Evolutionary conservation across 2,113 vertebrate species (phyloP).

Genomic region (Zosterops borbonicus): DNA sequence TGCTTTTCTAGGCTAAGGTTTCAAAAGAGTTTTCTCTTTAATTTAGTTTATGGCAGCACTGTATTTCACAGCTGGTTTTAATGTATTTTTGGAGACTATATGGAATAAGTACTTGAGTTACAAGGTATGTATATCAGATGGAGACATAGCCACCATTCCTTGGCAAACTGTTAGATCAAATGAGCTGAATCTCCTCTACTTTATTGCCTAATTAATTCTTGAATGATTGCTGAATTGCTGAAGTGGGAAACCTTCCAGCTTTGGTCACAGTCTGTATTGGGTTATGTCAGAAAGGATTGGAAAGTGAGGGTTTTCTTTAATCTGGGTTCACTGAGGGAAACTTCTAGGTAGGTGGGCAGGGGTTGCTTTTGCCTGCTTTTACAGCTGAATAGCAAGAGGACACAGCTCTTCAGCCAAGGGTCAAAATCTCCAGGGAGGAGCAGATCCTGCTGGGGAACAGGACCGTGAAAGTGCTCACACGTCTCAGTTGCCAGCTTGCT

Average conservation of each 20-base stretch:
- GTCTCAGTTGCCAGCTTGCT: background rate
- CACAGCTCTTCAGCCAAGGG: background rate
- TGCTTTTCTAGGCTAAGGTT: slow-evolving; percentile 73
- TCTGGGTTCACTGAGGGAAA: slow-evolving; percentile 7
- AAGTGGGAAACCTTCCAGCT: slow-evolving; percentile 22
- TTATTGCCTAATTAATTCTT: slow-evolving; percentile 64
- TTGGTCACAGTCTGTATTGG: background rate
- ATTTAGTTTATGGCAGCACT: slow-evolving; percentile 66
- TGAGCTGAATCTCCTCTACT: slow-evolving; percentile 56
- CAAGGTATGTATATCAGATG: slow-evolving; percentile 49
- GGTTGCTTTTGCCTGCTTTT: background rate
- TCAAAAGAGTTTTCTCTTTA: slow-evolving; percentile 68
- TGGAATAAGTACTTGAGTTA: slow-evolving; percentile 46
- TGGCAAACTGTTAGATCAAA: slow-evolving; percentile 60
- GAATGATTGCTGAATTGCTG: slow-evolving; percentile 5
- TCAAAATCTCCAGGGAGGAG: background rate
- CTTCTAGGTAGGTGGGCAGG: slow-evolving; percentile 53
- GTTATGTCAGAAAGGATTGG: slow-evolving; percentile 19
- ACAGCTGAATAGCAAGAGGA: background rate
- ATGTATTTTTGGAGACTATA: slow-evolving; percentile 52
- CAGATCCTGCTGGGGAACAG: background rate
- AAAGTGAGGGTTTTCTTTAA: slow-evolving; percentile 44
- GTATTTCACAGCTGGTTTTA: slow-evolving; percentile 66
- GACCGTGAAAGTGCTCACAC: background rate
- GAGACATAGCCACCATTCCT: slow-evolving; percentile 48